These are phyloP conservation scores for Thaleichthys pacificus DNA, from an alignment of 2,797 vertebrate genomes.

Conservation along the genomic window DNA sequence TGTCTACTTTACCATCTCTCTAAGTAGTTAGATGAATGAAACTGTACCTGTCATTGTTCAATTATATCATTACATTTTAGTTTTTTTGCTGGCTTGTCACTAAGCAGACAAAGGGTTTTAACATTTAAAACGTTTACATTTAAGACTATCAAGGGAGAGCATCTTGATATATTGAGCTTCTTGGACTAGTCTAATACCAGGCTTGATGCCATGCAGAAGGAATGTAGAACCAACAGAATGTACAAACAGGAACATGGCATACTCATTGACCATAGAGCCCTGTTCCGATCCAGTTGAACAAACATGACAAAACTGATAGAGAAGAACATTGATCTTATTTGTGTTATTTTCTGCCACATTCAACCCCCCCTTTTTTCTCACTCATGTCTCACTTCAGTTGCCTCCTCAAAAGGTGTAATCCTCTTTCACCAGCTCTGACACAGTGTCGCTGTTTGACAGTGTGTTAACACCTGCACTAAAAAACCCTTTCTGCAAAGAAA, in stretches of 20 bases:
- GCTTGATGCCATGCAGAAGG: conserved; percentile 15
- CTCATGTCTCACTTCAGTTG: conserved; percentile 39
- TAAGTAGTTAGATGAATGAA: conserved; percentile 18
- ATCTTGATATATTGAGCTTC: background rate
- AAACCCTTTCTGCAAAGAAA: background rate
- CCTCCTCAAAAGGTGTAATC: conserved; percentile 42
- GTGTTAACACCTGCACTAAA: conserved; percentile 11
- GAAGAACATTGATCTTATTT: conserved; percentile 8
- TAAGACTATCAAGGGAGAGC: too few relatives aligned
- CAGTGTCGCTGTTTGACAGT: conserved; percentile 26
- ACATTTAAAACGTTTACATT: too few relatives aligned
- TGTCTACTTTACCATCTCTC: conserved; percentile 51
- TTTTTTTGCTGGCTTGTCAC: background rate
- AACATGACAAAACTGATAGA: conserved; percentile 13
- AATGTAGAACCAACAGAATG: conserved; percentile 40
- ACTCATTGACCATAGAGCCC: conserved; percentile 5
- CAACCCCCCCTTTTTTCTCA: conserved; percentile 29
- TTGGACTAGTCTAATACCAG: background rate
- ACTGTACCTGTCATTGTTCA: background rate
- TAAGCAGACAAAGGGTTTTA: too few relatives aligned
- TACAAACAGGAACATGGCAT: conserved; percentile 19
- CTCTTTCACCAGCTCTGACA: conserved; percentile 41
- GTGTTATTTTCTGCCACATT: conserved; percentile 28
- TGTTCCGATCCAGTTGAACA: conserved; percentile 19
- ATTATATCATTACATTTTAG: background rate